Conservation (phyloP, 1,140 invertebrate species). For the Dendroctonus valens region DNA sequence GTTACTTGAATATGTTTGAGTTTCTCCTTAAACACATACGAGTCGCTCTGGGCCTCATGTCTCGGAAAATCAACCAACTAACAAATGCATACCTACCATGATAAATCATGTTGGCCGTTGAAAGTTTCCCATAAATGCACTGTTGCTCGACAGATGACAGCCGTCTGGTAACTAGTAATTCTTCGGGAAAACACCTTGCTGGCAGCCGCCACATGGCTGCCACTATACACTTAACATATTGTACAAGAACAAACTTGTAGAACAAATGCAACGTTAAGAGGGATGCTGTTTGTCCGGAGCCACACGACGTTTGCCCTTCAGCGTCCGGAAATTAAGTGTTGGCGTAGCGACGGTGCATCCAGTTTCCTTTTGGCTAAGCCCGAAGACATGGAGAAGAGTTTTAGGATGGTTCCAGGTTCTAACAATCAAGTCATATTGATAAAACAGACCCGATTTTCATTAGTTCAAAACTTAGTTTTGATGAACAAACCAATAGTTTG, state of each 20-base stretch:
- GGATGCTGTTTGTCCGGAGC: not conserved
- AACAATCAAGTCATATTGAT: too few relatives aligned
- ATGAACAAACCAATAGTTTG: too few relatives aligned
- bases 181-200: constrained; percentile 47
- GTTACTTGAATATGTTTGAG: too few relatives aligned
- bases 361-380: too few relatives aligned
- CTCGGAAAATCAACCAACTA: not conserved
- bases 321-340: constrained; percentile 1
- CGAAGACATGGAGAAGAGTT: too few relatives aligned
- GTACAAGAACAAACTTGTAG: not conserved
- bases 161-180: constrained; percentile 46
- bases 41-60: not conserved
- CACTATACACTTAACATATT: constrained; percentile 40
- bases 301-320: constrained; percentile 6
- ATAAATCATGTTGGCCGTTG: constrained; percentile 52
- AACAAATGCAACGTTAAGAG: not conserved
- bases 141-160: constrained; percentile 44
- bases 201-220: constrained; percentile 52
- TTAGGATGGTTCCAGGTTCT: too few relatives aligned
- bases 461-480: too few relatives aligned
- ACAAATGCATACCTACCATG: constrained; percentile 48
- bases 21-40: too few relatives aligned
- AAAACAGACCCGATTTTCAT: too few relatives aligned
- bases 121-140: constrained; percentile 44
- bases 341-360: constrained; percentile 3